These are phyloP conservation scores for Lutjanus erythropterus DNA, from an alignment of 2,113 vertebrate species.

Conservation along the genomic window DNA sequence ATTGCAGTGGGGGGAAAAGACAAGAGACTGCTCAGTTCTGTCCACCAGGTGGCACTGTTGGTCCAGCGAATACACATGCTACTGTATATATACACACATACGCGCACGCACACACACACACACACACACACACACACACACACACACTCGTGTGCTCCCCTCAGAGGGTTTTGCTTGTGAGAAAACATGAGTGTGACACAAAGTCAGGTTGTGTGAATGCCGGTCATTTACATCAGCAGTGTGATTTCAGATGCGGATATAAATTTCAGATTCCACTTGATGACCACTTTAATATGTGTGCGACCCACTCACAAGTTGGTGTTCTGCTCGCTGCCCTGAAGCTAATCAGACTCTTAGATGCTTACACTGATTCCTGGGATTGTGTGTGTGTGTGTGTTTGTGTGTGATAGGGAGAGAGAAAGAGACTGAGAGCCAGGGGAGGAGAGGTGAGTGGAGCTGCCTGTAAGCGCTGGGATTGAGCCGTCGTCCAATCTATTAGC, in stretches of 20 bases:
- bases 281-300: neutral
- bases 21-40: neutral
- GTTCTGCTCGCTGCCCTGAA: conserved; percentile 17
- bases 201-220: conserved; percentile 21
- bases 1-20: neutral
- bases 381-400: neutral
- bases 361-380: conserved; percentile 19
- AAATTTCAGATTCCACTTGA: neutral
- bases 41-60: conserved; percentile 82
- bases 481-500: conserved; percentile 41
- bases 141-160: neutral
- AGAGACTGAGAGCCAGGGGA: neutral
- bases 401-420: neutral
- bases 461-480: conserved; percentile 28
- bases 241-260: conserved; percentile 35
- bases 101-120: neutral
- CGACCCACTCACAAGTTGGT: conserved; percentile 1
- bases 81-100: neutral
- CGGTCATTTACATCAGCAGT: conserved; percentile 33
- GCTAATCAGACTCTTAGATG: conserved; percentile 41
- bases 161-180: conserved; percentile 18
- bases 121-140: neutral
- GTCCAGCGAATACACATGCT: conserved; percentile 11
- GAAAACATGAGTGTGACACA: neutral
- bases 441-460: conserved; percentile 29